phyloP scores from a whole-genome alignment of 1,140 invertebrate species.

The Caenorhabditis briggsae region DNA sequence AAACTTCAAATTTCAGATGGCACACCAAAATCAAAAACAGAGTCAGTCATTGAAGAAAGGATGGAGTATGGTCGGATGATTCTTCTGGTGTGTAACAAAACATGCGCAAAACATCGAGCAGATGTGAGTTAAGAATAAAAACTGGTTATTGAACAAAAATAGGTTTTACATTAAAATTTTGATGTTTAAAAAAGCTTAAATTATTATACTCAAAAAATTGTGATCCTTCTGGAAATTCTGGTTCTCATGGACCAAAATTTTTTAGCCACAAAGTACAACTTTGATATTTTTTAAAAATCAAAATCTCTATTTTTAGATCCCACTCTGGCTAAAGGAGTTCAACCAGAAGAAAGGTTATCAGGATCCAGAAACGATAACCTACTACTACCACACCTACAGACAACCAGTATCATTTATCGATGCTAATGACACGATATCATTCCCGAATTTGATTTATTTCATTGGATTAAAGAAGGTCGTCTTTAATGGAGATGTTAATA shows the following conservation, averaged over 20 bases:
- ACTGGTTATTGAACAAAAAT: background rate
- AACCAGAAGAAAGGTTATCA: conserved; percentile 36
- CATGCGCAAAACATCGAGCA: conserved; percentile 34
- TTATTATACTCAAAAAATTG: no score
- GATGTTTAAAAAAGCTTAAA: no score
- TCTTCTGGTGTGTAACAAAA: conserved; percentile 34
- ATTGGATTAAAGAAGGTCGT: background rate
- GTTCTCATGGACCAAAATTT: no score
- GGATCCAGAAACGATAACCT: conserved; percentile 17
- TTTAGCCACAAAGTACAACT: no score
- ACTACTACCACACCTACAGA: conserved; percentile 34
- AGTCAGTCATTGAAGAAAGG: conserved; percentile 24
- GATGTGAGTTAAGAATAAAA: background rate
- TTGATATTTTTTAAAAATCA: background rate
- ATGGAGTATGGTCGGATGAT: conserved; percentile 48
- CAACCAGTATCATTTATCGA: conserved; percentile 26
- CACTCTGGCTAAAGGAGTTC: conserved; percentile 21
- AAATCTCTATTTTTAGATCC: background rate
- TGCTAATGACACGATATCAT: conserved; percentile 17
- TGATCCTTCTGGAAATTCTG: no score
- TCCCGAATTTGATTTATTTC: conserved; percentile 33
- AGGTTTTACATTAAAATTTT: background rate
- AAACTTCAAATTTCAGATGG: conserved; percentile 1
- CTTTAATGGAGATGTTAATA: conserved; percentile 31
- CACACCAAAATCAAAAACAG: conserved; percentile 29